phyloP scores from a whole-genome alignment of 1,140 invertebrate species.

The Aradophagus sp. region DNA sequence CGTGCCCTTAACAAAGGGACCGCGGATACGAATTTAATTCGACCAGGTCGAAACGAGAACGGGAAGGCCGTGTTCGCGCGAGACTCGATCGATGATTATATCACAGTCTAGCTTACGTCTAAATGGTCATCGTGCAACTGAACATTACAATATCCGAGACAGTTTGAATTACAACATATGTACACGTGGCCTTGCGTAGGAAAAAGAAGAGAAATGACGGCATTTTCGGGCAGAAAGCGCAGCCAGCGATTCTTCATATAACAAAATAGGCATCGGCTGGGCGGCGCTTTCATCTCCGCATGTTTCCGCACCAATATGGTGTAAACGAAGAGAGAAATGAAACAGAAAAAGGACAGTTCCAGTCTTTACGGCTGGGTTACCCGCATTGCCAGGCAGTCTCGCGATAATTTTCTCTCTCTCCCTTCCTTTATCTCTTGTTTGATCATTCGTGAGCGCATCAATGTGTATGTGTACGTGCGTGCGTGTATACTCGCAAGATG shows the following conservation, averaged over 20 bases:
- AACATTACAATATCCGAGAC: constrained; percentile 39
- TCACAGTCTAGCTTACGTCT: constrained; percentile 71
- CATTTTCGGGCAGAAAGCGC: constrained; percentile 30
- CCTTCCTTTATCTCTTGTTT: constrained; percentile 9
- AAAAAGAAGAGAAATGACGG: constrained; percentile 19
- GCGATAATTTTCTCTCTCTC: constrained; percentile 44
- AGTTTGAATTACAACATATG: constrained; percentile 32
- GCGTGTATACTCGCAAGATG: constrained; percentile 33
- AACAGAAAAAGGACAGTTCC: constrained; percentile 36
- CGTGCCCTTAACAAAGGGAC: too few relatives aligned
- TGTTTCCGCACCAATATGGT: constrained; percentile 63
- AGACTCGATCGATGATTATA: constrained; percentile 66
- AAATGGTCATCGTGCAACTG: constrained; percentile 51
- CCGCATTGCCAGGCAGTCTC: constrained; percentile 56
- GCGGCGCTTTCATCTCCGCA: constrained; percentile 23
- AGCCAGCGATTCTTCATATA: constrained; percentile 17
- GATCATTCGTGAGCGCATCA: constrained; percentile 9
- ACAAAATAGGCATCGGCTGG: constrained; percentile 35
- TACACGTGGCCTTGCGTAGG: constrained; percentile 36
- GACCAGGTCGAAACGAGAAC: constrained; percentile 9
- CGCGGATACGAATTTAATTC: constrained; percentile 9
- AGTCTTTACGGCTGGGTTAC: constrained; percentile 53
- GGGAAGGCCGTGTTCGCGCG: constrained; percentile 13
- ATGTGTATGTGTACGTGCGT: constrained; percentile 40
- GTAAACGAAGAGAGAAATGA: constrained; percentile 47